These are phyloP conservation scores for Phthorimaea operculella DNA, from an alignment of 1,140 invertebrate species.

Conservation along the genomic window DNA sequence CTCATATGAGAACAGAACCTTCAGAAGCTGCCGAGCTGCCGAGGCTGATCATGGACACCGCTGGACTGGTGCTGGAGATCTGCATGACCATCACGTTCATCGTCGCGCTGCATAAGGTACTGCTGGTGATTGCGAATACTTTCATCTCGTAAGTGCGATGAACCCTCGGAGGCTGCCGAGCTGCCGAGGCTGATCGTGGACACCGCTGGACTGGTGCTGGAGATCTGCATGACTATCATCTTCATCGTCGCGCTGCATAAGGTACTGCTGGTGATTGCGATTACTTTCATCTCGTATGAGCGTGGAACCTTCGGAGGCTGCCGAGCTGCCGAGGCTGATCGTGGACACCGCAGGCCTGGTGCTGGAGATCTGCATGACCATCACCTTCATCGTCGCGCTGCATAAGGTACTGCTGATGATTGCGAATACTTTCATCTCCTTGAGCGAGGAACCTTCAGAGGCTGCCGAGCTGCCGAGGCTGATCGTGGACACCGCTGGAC, in stretches of 20 bases:
- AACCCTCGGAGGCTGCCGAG: conserved; percentile 22
- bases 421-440: too few relatives aligned
- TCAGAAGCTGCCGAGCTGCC: too few relatives aligned
- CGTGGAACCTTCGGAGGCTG: too few relatives aligned
- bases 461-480: conserved; percentile 36
- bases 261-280: conserved; percentile 28
- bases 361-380: not conserved
- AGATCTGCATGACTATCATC: conserved; percentile 36
- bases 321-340: not conserved
- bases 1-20: too few relatives aligned
- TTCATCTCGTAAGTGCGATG: too few relatives aligned
- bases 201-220: conserved; percentile 35
- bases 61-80: too few relatives aligned
- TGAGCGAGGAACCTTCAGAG: conserved; percentile 8
- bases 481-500: conserved; percentile 36
- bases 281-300: too few relatives aligned
- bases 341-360: too few relatives aligned
- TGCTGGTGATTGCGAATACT: too few relatives aligned
- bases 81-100: not conserved
- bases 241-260: conserved; percentile 51
- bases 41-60: not conserved
- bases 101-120: too few relatives aligned
- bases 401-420: too few relatives aligned
- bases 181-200: conserved; percentile 41
- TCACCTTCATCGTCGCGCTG: not conserved